Evolutionary conservation across 2,113 vertebrate species (phyloP).

Genomic region (Nycticebus coucang): DNA sequence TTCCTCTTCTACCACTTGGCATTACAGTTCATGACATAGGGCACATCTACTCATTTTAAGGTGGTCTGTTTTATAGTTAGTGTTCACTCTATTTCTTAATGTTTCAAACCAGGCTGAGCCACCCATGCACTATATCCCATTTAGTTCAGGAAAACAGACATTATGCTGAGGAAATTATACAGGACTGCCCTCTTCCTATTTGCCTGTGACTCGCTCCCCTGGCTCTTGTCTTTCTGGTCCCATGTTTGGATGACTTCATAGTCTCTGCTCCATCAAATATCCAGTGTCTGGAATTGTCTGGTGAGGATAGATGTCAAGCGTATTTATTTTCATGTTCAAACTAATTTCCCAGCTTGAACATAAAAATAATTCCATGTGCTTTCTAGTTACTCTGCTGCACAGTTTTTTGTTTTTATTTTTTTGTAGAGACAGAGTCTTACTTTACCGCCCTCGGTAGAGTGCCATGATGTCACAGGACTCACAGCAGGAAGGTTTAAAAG

Average conservation of each 20-base stretch:
- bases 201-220: neutral
- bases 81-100: constrained; percentile 25
- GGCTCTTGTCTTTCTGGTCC: neutral
- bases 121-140: neutral
- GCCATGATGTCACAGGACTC: too few relatives aligned
- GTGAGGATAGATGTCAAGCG: neutral
- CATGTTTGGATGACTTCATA: neutral
- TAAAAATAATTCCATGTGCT: constrained; percentile 16
- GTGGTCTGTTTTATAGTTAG: neutral
- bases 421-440: too few relatives aligned
- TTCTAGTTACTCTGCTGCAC: neutral
- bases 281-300: neutral
- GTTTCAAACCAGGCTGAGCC: neutral
- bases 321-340: neutral
- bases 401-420: constrained; percentile 32
- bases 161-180: neutral
- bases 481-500: neutral
- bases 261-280: neutral
- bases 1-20: neutral
- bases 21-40: neutral
- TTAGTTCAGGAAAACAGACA: constrained; percentile 4
- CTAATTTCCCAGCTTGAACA: neutral
- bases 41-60: constrained; percentile 7
- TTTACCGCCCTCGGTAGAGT: too few relatives aligned
- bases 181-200: neutral